Percentiles rank a stretch among this genome's conserved stretches.
These are phyloP conservation scores for Rhynchomys soricoides DNA, from an alignment of 2,113 vertebrate genomes.

Conservation along the genomic window DNA sequence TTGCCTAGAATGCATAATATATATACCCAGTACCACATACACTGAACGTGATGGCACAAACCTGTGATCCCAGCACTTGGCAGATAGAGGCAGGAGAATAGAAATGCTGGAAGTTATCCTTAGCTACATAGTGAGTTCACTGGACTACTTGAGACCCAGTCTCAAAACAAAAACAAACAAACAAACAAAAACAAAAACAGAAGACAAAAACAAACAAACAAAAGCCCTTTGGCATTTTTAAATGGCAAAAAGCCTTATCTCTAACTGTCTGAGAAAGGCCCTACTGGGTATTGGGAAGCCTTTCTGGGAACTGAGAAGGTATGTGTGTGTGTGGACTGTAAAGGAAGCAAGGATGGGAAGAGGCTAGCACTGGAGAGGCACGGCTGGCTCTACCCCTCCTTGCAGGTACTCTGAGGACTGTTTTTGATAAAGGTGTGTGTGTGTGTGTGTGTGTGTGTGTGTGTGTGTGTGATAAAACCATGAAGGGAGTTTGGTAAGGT, in stretches of 20 bases:
- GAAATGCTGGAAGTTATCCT: neutral
- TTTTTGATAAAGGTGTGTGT: neutral
- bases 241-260: neutral
- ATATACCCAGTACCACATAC: neutral
- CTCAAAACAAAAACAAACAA: neutral
- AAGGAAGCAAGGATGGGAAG: neutral
- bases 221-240: neutral
- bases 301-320: neutral
- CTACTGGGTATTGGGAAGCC: neutral
- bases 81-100: neutral
- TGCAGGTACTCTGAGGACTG: neutral
- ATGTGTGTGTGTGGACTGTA: neutral
- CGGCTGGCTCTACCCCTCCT: neutral
- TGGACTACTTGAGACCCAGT: neutral
- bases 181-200: neutral
- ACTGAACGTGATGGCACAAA: neutral
- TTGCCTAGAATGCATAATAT: neutral
- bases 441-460: neutral
- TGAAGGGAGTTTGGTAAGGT: too few species aligned
- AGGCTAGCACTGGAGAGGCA: too few species aligned
- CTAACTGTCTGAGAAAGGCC: neutral
- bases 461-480: too few species aligned
- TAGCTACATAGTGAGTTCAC: neutral
- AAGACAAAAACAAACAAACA: too few species aligned
- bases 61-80: neutral